Base-by-base conservation (phyloP, 2,113 vertebrate genomes). In the Dromas ardeola region DNA sequence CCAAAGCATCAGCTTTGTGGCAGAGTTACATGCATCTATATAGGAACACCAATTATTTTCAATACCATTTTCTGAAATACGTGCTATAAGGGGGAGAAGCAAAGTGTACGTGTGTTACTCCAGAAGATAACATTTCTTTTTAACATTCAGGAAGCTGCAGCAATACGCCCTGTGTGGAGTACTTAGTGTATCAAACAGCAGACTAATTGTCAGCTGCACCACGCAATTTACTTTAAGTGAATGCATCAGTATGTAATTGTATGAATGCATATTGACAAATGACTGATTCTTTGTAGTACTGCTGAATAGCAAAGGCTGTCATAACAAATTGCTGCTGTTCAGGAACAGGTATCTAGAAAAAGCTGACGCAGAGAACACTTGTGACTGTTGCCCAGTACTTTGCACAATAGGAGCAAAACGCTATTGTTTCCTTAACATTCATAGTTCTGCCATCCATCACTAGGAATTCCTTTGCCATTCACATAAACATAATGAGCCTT, bases 271-370 rank as follows among this genome's bases (percentile, higher is more conserved):
- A 94, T 70, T 93, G 91, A 95, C 94, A 97, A 95, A 94, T 80
- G 90, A 94, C 94, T 97, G 96, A 81, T 85, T 81, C 82, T 91
- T 93, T 95, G 82, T 32, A 65, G 92, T 79, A 36, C 56, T 10
- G 4, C 77, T 97, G 96, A 97, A 97, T 90, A 95, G 88, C 69
- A 66, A 92, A 91, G 63, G 36, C 91, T 97, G 95, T 97, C 97
- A 97, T 95, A 98, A 97, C 86, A 97, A 98, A 97, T 89, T 90
- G 92, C 90, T 95, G 49, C 95, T 82, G 56, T 86, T 97, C 83
- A 87, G 73, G 86, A 97, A 77, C 91, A 96, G 93, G 93, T 94
- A 97, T 69, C 50, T 84, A 63, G 72, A 90, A 94, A 91, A 92
- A 88, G 65, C 40, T 95, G 80, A 94, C 58, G 73, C 38, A 55